Evolutionary conservation across 1,140 invertebrate genomes (phyloP).

Genomic region (Drosophila pandora): DNA sequence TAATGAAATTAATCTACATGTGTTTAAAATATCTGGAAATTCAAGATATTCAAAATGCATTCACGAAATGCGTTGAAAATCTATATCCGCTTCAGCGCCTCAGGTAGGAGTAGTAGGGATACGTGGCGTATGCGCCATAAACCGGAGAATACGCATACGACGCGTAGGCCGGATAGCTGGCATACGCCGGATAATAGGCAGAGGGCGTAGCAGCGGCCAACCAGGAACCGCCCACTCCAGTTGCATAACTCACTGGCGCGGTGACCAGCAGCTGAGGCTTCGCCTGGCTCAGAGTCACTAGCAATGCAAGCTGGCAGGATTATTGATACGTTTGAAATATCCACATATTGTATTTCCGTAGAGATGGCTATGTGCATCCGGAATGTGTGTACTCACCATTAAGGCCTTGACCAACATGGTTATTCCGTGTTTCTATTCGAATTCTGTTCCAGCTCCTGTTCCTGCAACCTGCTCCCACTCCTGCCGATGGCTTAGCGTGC

Average conservation of each 20-base stretch:
- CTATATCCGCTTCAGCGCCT: slow-evolving; percentile 51
- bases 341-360: slow-evolving; percentile 7
- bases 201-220: slow-evolving; percentile 21
- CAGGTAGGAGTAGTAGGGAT: slow-evolving; percentile 71
- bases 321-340: slow-evolving; percentile 38
- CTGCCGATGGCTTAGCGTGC: slow-evolving; percentile 17
- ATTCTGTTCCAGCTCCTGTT: neutral
- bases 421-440: slow-evolving; percentile 10
- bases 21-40: too few species aligned
- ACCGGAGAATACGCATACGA: slow-evolving; percentile 70
- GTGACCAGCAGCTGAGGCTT: slow-evolving; percentile 66
- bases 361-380: neutral
- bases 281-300: slow-evolving; percentile 40
- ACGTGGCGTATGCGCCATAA: slow-evolving; percentile 70
- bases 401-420: slow-evolving; percentile 66
- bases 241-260: slow-evolving; percentile 65
- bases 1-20: neutral
- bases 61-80: neutral
- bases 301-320: slow-evolving; percentile 55
- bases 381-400: slow-evolving; percentile 53
- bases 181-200: slow-evolving; percentile 50
- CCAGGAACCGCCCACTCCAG: slow-evolving; percentile 44
- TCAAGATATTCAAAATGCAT: neutral
- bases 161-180: slow-evolving; percentile 69
- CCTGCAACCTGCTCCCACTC: slow-evolving; percentile 6